A percentile compares a stretch with the other conserved stretches of the same genome.
These are phyloP conservation scores for Salmo trutta DNA, from an alignment of 2,797 vertebrate species.

Conservation along the genomic window DNA sequence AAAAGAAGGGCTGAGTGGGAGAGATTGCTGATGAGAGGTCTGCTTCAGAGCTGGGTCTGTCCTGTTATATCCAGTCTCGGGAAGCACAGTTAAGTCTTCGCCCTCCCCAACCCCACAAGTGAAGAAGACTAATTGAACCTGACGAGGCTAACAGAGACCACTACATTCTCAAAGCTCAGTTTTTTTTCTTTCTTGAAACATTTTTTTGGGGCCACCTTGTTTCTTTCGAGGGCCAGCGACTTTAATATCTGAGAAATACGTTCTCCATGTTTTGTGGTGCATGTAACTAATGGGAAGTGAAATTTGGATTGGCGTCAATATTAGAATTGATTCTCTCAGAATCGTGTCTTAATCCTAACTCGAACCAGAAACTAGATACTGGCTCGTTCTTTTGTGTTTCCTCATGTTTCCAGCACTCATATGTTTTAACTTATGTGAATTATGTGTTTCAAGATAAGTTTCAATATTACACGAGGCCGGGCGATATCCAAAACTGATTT, in stretches of 20 bases:
- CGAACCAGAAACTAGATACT: slow-evolving; percentile 26
- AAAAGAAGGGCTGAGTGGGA: not conserved
- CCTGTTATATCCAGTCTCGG: slow-evolving; percentile 38
- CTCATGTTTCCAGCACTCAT: slow-evolving; percentile 19
- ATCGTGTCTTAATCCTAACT: slow-evolving; percentile 16
- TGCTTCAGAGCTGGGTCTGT: slow-evolving; percentile 34
- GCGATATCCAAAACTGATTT: not conserved
- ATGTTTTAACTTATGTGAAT: slow-evolving; percentile 24
- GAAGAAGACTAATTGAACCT: slow-evolving; percentile 38
- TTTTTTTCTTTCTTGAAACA: slow-evolving; percentile 36
- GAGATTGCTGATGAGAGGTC: slow-evolving; percentile 33
- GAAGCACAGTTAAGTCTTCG: slow-evolving; percentile 5
- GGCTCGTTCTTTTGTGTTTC: slow-evolving; percentile 12
- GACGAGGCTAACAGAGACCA: not conserved
- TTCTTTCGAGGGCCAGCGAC: slow-evolving; percentile 20
- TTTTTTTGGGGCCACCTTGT: slow-evolving; percentile 47
- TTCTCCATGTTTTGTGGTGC: slow-evolving; percentile 44
- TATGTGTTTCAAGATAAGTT: slow-evolving; percentile 19
- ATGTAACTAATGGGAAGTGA: slow-evolving; percentile 43
- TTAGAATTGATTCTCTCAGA: slow-evolving; percentile 29
- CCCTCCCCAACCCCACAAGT: slow-evolving; percentile 24
- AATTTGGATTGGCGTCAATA: slow-evolving; percentile 40
- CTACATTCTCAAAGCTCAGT: slow-evolving; percentile 10
- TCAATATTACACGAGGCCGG: slow-evolving; percentile 15
- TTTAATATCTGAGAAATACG: slow-evolving; percentile 54